Evolutionary conservation across 2,888 invertebrate species (phyloP).

Genomic region (Blera fallax): DNA sequence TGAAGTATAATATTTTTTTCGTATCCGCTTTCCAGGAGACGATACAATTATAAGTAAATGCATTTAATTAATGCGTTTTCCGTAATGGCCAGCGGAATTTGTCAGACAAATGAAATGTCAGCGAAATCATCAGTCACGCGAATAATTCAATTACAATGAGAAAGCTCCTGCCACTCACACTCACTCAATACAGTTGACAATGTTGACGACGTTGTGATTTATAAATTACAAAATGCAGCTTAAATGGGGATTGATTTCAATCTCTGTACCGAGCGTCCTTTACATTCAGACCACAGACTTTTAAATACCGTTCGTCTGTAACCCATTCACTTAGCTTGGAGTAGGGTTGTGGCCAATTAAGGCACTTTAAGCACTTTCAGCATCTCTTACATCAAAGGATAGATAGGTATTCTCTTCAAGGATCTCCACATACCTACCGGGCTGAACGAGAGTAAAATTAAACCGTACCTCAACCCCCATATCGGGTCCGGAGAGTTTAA

Average conservation of each 20-base stretch:
- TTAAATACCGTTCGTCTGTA: neutral
- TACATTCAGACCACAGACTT: neutral
- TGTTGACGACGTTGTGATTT: neutral
- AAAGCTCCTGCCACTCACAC: neutral
- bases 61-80: slow-evolving; percentile 15
- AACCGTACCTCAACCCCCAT: neutral
- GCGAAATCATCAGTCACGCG: neutral
- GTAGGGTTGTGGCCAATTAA: neutral
- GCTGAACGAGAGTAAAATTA: neutral
- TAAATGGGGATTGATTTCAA: neutral
- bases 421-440: neutral
- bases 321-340: neutral
- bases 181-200: too few species aligned
- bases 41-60: slow-evolving; percentile 7
- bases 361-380: neutral
- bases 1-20: slow-evolving; percentile 1
- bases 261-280: too few species aligned
- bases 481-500: slow-evolving; percentile 5
- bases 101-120: slow-evolving; percentile 29
- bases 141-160: slow-evolving; percentile 28
- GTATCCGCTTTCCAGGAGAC: neutral
- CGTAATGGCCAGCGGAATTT: neutral
- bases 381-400: neutral
- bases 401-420: neutral
- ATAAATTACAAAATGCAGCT: neutral